Evolutionary conservation across 2,797 vertebrate genomes (phyloP).

Genomic region (Alosa sapidissima): DNA sequence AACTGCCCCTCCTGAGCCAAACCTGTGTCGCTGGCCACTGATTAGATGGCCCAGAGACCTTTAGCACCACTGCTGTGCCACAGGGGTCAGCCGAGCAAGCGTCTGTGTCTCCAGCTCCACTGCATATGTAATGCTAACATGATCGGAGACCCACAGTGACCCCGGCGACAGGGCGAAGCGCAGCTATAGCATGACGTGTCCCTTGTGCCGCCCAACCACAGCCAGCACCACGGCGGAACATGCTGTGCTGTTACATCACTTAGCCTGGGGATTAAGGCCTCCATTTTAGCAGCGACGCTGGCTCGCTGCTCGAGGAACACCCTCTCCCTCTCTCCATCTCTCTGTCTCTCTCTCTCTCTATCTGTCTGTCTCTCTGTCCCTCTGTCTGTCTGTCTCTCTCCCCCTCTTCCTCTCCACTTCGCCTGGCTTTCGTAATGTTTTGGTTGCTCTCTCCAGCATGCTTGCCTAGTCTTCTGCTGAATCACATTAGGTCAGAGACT

Average conservation of each 20-base stretch:
- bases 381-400: background rate
- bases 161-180: background rate
- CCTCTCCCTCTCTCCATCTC: background rate
- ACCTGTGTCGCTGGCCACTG: background rate
- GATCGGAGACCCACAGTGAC: background rate
- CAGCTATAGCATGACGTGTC: background rate
- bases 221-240: background rate
- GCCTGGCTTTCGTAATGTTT: conserved; percentile 14
- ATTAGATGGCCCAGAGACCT: background rate
- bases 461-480: background rate
- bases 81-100: background rate
- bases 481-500: background rate
- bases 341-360: background rate
- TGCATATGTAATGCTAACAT: background rate
- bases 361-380: background rate
- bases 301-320: background rate
- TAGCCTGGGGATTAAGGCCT: background rate
- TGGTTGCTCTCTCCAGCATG: background rate
- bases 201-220: background rate
- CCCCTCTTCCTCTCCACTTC: background rate
- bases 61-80: background rate
- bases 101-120: background rate
- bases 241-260: background rate
- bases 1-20: background rate
- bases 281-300: background rate